Percentiles rank a stretch among this genome's conserved stretches.
Evolutionary conservation across 2,113 vertebrate species (phyloP).

Genomic region (Speoplatyrhinus poulsoni): DNA sequence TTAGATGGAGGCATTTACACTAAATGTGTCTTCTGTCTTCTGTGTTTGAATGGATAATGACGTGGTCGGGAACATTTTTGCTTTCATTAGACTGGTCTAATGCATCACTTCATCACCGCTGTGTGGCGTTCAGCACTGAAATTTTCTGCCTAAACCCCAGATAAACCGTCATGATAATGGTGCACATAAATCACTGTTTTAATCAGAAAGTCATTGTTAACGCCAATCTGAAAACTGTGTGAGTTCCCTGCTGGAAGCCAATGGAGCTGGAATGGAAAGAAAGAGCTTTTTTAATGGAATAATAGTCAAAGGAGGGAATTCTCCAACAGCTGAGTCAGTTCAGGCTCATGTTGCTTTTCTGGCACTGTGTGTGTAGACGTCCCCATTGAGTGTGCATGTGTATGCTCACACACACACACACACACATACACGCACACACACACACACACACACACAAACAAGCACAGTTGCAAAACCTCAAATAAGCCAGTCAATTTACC

Average conservation of each 20-base stretch:
- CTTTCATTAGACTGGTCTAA: slow-evolving; percentile 23
- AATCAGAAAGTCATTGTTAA: slow-evolving; percentile 22
- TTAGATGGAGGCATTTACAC: slow-evolving; percentile 35
- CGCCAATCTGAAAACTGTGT: slow-evolving; percentile 21
- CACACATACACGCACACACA: slow-evolving; percentile 17
- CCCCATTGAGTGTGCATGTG: background rate
- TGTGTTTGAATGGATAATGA: slow-evolving; percentile 50
- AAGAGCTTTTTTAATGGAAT: slow-evolving; percentile 48
- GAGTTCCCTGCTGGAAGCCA: slow-evolving; percentile 30
- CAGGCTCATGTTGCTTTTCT: slow-evolving; percentile 58
- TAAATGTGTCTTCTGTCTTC: slow-evolving; percentile 29
- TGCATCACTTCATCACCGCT: slow-evolving; percentile 29
- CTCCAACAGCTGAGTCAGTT: slow-evolving; percentile 59
- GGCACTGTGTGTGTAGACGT: slow-evolving; percentile 34
- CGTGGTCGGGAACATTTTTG: slow-evolving; percentile 42
- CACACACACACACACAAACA: slow-evolving; percentile 12
- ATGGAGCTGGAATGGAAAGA: slow-evolving; percentile 46
- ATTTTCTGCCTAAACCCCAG: slow-evolving; percentile 5
- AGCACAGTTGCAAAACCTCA: background rate
- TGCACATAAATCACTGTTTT: slow-evolving; percentile 21
- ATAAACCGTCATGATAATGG: slow-evolving; percentile 12
- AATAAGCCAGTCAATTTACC: slow-evolving; percentile 22
- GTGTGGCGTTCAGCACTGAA: slow-evolving; percentile 10
- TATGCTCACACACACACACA: background rate
- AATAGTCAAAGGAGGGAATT: slow-evolving; percentile 56